Evolutionary conservation across 2,797 vertebrate species (phyloP).

Genomic region (Netta rufina): DNA sequence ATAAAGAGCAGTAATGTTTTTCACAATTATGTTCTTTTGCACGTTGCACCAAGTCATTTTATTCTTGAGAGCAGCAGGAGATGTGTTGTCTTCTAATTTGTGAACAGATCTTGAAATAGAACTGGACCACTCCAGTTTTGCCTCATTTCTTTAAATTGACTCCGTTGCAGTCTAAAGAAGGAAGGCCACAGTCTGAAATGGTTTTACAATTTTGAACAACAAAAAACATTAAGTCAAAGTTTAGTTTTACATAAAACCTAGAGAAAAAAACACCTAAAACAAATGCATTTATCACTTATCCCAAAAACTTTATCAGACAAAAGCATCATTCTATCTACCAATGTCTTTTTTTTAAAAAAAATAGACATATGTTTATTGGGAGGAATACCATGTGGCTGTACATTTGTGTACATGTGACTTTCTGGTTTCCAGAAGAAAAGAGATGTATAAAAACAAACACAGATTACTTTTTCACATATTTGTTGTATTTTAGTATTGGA

Average conservation of each 20-base stretch:
- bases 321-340: not conserved
- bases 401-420: not conserved
- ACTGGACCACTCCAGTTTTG: not conserved
- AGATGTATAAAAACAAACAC: not conserved
- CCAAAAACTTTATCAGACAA: not conserved
- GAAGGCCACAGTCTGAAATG: not conserved
- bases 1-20: not conserved
- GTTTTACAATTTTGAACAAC: not conserved
- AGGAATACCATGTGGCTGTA: not conserved
- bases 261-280: not conserved
- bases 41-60: not conserved
- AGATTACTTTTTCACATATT: not conserved
- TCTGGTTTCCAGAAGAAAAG: not conserved
- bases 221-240: not conserved
- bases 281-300: not conserved
- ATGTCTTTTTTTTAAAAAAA: not conserved
- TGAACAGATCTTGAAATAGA: not conserved
- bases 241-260: not conserved
- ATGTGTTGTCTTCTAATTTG: not conserved
- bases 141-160: not conserved
- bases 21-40: not conserved
- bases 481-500: constrained; percentile 34
- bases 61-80: not conserved
- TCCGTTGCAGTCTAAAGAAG: not conserved
- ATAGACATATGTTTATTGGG: not conserved